Evolutionary conservation across 2,888 invertebrate species (phyloP), one percentile per base, ranked within the genome.

Genomic region (Eristalis intricaria): DNA sequence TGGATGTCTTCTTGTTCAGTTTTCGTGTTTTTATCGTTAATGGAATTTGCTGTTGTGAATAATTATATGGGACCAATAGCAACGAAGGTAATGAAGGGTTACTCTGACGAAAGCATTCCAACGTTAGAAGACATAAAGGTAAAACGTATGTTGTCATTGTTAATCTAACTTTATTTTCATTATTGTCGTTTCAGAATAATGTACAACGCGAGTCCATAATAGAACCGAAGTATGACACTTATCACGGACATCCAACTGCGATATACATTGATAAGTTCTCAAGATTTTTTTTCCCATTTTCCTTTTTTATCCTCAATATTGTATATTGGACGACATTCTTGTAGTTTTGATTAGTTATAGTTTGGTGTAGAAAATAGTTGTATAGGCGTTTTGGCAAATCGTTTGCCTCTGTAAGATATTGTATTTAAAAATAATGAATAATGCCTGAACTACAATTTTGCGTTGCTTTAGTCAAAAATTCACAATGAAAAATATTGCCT

Each of bases 1-100:
- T 98, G 97, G 97, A 98, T 97, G 97, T 97, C 97, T 0, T 97
- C 97, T 0, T 98, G 97, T 92, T 97, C 97, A 2, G 97, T 98
- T 19, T 98, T 97, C 92, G 97, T 98, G n/a, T 97, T 97, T 92
- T 95, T 97, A 74, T 97, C 97, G 0, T 94, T 97, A 38, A 97
- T 98, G 95, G 97, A 98, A 93, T 98, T 97, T 91, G 97, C 97
- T 0, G 96, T 98, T 2, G 97, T 98, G 61, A 98, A 98, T 91
- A 97, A 97, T 92, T 97, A 96, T 91, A 94, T 94, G 94, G 97
- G 97, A 0, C 97, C 97, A 0, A 95, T 97, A 0, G 97, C 97
- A 13, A 97, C 97, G 0, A 97, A 97, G 92, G 96, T 96, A 4
- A 97, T 97, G 97, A 97, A 97, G 91, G 97, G 97, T 0, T 97